These are phyloP conservation scores for Norana najaformis DNA, from an alignment of 2,888 invertebrate species.

Conservation along the genomic window DNA sequence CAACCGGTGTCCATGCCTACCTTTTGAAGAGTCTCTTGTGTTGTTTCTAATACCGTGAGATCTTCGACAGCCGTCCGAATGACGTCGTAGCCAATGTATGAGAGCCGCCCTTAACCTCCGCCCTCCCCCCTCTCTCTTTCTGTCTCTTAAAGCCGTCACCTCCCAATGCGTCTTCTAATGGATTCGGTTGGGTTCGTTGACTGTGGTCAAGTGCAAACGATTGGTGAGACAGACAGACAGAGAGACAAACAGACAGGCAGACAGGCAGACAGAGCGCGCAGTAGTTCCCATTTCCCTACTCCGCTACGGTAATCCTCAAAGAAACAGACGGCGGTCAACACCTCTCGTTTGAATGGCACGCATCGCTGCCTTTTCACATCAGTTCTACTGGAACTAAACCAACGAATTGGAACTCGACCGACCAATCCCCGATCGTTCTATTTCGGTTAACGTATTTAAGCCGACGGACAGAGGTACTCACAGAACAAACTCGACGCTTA, in stretches of 20 bases:
- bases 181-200: background rate
- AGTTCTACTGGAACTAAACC: background rate
- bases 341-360: background rate
- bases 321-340: background rate
- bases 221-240: background rate
- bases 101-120: conserved; percentile 13
- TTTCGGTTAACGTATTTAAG: background rate
- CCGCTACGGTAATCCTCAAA: background rate
- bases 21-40: background rate
- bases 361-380: background rate
- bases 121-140: background rate
- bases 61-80: background rate
- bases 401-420: background rate
- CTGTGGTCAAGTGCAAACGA: background rate
- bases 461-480: too few species aligned
- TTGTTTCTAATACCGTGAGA: conserved; percentile 2
- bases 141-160: background rate
- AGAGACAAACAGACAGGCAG: background rate
- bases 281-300: background rate
- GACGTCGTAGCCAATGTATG: background rate
- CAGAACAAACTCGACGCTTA: background rate
- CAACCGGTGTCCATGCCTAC: too few species aligned
- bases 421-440: background rate
- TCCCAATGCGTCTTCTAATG: background rate
- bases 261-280: too few species aligned